phyloP scores from a whole-genome alignment of 2,888 invertebrate species.

The Metallyticus violacea region DNA sequence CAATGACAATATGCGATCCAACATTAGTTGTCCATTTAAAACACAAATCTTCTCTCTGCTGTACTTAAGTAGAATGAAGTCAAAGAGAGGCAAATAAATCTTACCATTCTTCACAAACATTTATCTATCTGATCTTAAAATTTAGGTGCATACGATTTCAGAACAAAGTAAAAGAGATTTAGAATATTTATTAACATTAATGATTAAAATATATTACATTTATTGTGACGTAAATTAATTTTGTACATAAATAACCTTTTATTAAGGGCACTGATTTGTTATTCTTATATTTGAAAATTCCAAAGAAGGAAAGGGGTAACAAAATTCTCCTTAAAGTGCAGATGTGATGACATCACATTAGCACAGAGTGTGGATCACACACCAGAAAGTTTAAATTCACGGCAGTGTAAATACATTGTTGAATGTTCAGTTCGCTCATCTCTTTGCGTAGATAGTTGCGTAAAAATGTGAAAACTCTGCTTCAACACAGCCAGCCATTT shows the following conservation, averaged over 20 bases:
- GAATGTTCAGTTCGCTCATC: background rate
- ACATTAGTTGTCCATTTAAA: background rate
- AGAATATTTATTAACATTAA: background rate
- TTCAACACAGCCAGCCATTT: background rate
- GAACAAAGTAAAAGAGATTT: background rate
- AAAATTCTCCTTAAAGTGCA: background rate
- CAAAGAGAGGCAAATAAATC: background rate
- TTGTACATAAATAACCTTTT: background rate
- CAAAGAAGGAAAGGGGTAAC: background rate
- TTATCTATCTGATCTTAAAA: background rate
- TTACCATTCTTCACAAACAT: background rate
- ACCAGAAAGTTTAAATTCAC: background rate
- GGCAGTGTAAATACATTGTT: background rate
- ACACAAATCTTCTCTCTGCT: background rate
- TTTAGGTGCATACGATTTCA: background rate
- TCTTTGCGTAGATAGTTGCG: background rate
- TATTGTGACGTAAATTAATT: background rate
- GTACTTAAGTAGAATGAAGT: background rate
- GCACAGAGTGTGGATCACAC: background rate
- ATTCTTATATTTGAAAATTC: background rate
- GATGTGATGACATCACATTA: background rate
- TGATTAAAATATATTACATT: background rate
- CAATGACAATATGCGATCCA: background rate
- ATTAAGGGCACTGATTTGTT: background rate
- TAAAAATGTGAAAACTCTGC: background rate